Base-by-base conservation (phyloP, 2,888 invertebrate species). In the Halocaridina rubra region DNA sequence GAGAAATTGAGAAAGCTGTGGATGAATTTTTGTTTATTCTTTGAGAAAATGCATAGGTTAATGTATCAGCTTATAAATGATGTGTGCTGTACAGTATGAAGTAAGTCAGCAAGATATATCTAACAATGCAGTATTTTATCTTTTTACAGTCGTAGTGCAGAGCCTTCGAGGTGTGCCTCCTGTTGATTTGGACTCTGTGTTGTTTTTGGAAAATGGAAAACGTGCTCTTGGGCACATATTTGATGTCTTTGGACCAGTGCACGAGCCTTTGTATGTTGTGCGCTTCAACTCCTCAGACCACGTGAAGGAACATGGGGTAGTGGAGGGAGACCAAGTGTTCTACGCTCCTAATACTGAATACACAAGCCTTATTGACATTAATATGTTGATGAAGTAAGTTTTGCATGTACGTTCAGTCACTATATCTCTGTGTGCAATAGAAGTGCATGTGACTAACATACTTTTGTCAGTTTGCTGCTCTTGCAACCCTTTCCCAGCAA, bases 221-320 rank as follows among this genome's bases (percentile, higher is more conserved):
- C 93, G 93, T 89, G 93, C 95, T 10, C 91, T 97, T 3, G 96
- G 96, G 7, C 93, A 94, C 90, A 94, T 98, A 74, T 97, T 96
- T 91, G 98, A 98, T 92, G 96, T 98, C 0, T 94, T 98, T 90
- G 98, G 98, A 16, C 95, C 94, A 75, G 96, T 98, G 0, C 92
- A 93, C 0, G 94, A 95, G 89, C 98, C 98, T 0, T 93, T 95
- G 89, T 98, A 98, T 91, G 95, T 96, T 89, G 93, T 98, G n/a
- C 93, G 98, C 2, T 98, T 98, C 91, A 98, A 97, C 92, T 94
- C 93, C 0, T 90, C 91, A 13, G 93, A 95, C 78, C 96, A 98
- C 90, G 95, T 96, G 77, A 90, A 92, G 71, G 93, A 93, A 67
- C 93, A 93, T 87, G 94, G 94, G 72, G 93, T 96, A 1, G 90